Evolutionary conservation across 2,113 vertebrate genomes (phyloP).

Genomic region (Amphiprion percula): DNA sequence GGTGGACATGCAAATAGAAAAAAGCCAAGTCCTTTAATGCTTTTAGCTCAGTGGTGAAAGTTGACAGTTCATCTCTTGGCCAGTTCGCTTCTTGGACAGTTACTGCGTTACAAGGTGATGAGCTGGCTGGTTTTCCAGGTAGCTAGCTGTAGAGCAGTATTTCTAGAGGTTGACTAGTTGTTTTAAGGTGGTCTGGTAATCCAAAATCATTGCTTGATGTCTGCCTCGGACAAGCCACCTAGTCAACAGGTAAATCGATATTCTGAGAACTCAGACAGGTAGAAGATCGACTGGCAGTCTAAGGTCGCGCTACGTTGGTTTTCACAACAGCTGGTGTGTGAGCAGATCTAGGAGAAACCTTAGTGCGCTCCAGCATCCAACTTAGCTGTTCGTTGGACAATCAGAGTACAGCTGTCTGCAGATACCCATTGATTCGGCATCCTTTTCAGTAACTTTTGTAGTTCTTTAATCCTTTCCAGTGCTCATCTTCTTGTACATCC

Average conservation of each 20-base stretch:
- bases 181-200: slow-evolving; percentile 63
- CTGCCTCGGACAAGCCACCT: slow-evolving; percentile 22
- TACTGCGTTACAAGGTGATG: slow-evolving; percentile 28
- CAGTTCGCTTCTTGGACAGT: slow-evolving; percentile 32
- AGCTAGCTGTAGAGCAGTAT: slow-evolving; percentile 15
- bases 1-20: slow-evolving; percentile 81
- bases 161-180: slow-evolving; percentile 59
- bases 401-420: slow-evolving; percentile 1
- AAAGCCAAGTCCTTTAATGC: slow-evolving; percentile 61
- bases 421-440: background rate
- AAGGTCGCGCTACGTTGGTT: slow-evolving; percentile 35
- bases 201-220: slow-evolving; percentile 60
- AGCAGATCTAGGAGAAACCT: slow-evolving; percentile 14
- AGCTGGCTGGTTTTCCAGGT: slow-evolving; percentile 21
- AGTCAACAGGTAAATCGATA: slow-evolving; percentile 25
- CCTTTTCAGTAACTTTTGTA: slow-evolving; percentile 11
- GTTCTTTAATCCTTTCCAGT: slow-evolving; percentile 25
- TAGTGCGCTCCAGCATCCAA: slow-evolving; percentile 52
- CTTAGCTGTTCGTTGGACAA: slow-evolving; percentile 7
- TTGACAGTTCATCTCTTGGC: slow-evolving; percentile 30
- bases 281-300: slow-evolving; percentile 18
- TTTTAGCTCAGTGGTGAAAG: slow-evolving; percentile 39
- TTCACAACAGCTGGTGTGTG: slow-evolving; percentile 43
- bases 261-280: slow-evolving; percentile 18
- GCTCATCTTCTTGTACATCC: background rate